phyloP scores from a whole-genome alignment of 2,797 vertebrate species.

The Oreochromis mossambicus region DNA sequence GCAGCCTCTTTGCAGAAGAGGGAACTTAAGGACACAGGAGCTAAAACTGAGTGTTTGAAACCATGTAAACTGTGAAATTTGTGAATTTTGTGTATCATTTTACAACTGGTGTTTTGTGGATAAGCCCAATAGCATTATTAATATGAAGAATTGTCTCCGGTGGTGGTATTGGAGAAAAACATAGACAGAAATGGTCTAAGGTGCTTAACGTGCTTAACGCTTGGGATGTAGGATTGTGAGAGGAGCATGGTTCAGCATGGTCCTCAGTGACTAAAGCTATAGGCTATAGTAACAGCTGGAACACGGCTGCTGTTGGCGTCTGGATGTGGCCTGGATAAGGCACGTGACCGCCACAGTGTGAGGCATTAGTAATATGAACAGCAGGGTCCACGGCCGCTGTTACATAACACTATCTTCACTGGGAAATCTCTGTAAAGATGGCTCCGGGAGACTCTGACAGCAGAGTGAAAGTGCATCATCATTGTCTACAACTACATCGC shows the following conservation, averaged over 20 bases:
- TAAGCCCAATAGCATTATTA: neutral
- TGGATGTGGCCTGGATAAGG: conserved; percentile 67
- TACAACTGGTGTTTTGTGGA: neutral
- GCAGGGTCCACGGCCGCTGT: conserved; percentile 64
- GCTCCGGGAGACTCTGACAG: conserved; percentile 47
- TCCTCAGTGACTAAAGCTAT: conserved; percentile 53
- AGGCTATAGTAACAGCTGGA: conserved; percentile 74
- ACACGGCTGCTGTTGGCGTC: conserved; percentile 61
- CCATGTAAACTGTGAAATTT: neutral
- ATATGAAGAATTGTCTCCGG: neutral
- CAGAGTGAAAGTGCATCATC: conserved; percentile 63
- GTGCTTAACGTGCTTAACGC: conserved; percentile 28
- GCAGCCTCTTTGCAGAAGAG: neutral
- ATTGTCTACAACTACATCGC: conserved; percentile 38
- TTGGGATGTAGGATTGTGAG: conserved; percentile 17
- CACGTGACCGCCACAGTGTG: conserved; percentile 69
- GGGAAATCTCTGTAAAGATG: conserved; percentile 68
- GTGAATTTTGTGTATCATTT: neutral
- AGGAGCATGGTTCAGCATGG: conserved; percentile 38
- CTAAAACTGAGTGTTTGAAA: neutral
- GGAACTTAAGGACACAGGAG: neutral
- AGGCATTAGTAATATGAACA: conserved; percentile 78
- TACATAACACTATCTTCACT: conserved; percentile 69
- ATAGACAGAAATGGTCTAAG: neutral
- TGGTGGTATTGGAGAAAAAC: neutral